phyloP scores from a whole-genome alignment of 2,113 vertebrate genomes.

The Sceloporus tristichus region DNA sequence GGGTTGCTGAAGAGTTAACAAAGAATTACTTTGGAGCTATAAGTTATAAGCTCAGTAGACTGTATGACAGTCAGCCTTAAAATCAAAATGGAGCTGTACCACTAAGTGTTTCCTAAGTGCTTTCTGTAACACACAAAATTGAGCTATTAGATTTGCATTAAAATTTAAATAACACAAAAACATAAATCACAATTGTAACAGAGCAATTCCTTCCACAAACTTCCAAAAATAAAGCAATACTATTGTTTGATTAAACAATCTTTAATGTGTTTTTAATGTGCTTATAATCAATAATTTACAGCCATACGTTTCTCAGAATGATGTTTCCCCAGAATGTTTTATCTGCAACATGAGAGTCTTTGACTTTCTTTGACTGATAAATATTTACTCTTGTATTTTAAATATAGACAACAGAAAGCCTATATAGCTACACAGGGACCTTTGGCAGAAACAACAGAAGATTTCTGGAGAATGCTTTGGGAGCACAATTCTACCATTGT shows the following conservation, averaged over 20 bases:
- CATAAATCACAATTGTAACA: slow-evolving; percentile 72
- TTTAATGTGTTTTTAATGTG: slow-evolving; percentile 57
- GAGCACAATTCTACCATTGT: slow-evolving; percentile 99
- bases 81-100: slow-evolving; percentile 66
- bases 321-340: slow-evolving; percentile 53
- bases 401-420: slow-evolving; percentile 93
- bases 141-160: slow-evolving; percentile 70
- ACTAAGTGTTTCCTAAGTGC: slow-evolving; percentile 71
- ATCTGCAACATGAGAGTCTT: slow-evolving; percentile 35
- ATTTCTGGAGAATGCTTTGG: slow-evolving; percentile 99
- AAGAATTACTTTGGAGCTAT: slow-evolving; percentile 50
- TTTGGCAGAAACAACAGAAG: slow-evolving; percentile 97
- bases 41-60: slow-evolving; percentile 71
- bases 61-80: slow-evolving; percentile 66
- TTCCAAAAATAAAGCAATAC: slow-evolving; percentile 58
- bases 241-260: slow-evolving; percentile 63
- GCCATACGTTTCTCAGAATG: slow-evolving; percentile 22
- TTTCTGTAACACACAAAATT: slow-evolving; percentile 69
- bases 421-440: slow-evolving; percentile 98
- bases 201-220: slow-evolving; percentile 60
- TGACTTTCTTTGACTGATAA: slow-evolving; percentile 39
- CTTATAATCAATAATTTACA: slow-evolving; percentile 49
- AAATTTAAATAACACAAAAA: slow-evolving; percentile 72
- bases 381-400: slow-evolving; percentile 37
- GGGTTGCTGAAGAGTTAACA: slow-evolving; percentile 60